phyloP scores from a whole-genome alignment of 2,888 invertebrate species.

The Thysanoteuthis rhombus region DNA sequence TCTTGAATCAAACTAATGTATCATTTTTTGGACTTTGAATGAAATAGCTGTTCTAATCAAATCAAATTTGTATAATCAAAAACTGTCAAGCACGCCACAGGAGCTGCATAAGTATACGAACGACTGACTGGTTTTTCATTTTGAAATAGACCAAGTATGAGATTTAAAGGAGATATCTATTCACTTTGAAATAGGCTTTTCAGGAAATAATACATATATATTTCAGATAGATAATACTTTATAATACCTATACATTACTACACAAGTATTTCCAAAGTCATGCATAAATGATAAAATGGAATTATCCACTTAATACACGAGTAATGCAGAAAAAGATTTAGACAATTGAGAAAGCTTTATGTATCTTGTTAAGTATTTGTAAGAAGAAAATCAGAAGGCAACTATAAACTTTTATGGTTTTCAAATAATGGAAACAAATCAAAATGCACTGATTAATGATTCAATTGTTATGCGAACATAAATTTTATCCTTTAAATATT shows the following conservation, averaged over 20 bases:
- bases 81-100: neutral
- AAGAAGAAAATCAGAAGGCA: neutral
- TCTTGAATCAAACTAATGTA: neutral
- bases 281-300: neutral
- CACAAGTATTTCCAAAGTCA: neutral
- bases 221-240: neutral
- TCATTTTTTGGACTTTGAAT: neutral
- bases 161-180: neutral
- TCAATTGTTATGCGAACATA: too few relatives aligned
- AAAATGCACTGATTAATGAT: too few relatives aligned
- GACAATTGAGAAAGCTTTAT: neutral
- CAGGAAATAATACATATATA: neutral
- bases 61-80: neutral
- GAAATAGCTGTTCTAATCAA: neutral
- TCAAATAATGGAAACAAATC: neutral
- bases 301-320: neutral
- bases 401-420: neutral
- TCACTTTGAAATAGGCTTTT: neutral
- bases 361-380: neutral
- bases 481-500: neutral
- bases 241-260: neutral
- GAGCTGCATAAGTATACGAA: too few relatives aligned
- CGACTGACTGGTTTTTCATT: too few relatives aligned
- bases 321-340: neutral
- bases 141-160: neutral